Percentiles rank a stretch among this genome's conserved stretches.
These are phyloP conservation scores for Zaprionus ghesquierei DNA, from an alignment of 1,140 invertebrate genomes.

Conservation along the genomic window DNA sequence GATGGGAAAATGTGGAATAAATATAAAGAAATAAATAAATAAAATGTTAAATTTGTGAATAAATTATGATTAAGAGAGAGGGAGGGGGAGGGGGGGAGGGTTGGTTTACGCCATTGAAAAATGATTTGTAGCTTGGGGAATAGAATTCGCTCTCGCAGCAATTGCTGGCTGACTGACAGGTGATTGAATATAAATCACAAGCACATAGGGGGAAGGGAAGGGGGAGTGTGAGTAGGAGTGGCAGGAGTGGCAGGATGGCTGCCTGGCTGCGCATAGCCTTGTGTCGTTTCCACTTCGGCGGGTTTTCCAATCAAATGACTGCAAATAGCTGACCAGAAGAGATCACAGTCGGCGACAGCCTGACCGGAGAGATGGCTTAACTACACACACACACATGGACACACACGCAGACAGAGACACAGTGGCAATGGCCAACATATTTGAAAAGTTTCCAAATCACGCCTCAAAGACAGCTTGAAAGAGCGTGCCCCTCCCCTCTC, in stretches of 20 bases:
- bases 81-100: not conserved
- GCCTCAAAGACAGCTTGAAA: constrained; percentile 54
- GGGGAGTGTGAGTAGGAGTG: constrained; percentile 8
- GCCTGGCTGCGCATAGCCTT: constrained; percentile 39
- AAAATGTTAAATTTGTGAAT: constrained; percentile 5
- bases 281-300: constrained; percentile 62
- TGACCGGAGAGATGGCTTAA: constrained; percentile 29
- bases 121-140: constrained; percentile 55
- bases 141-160: constrained; percentile 4
- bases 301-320: constrained; percentile 75
- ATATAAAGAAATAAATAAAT: constrained; percentile 32
- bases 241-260: constrained; percentile 7
- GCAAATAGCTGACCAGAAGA: constrained; percentile 56
- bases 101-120: constrained; percentile 52
- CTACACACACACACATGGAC: constrained; percentile 9
- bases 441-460: constrained; percentile 79
- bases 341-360: constrained; percentile 51
- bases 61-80: constrained; percentile 20
- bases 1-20: constrained; percentile 32
- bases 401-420: constrained; percentile 15
- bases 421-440: constrained; percentile 73
- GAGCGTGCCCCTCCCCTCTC: not conserved
- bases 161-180: constrained; percentile 1
- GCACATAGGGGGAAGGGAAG: not conserved
- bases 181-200: constrained; percentile 35